Evolutionary conservation across 2,888 invertebrate genomes (phyloP).

Genomic region (Brachylomia viminalis): DNA sequence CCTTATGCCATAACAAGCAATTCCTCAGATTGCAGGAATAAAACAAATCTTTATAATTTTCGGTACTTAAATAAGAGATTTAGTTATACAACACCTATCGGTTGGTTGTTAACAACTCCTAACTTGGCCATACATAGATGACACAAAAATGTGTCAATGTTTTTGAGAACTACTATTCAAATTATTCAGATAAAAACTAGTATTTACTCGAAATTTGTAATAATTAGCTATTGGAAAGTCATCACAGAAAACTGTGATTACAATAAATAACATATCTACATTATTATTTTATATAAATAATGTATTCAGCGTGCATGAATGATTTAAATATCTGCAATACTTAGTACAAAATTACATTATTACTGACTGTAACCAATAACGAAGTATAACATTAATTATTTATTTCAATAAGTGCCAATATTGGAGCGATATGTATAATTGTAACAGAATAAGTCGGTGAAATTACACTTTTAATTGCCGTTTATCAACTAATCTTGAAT

Average conservation of each 20-base stretch:
- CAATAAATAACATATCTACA: constrained; percentile 15
- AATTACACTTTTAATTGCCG: not conserved
- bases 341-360: constrained; percentile 29
- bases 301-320: constrained; percentile 16
- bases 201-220: not conserved
- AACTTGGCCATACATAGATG: not conserved
- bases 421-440: constrained; percentile 21
- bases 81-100: too few species aligned
- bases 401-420: constrained; percentile 8
- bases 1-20: not conserved
- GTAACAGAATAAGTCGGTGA: not conserved
- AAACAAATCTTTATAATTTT: not conserved
- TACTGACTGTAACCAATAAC: constrained; percentile 5
- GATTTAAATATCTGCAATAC: constrained; percentile 11
- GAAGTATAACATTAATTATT: constrained; percentile 7
- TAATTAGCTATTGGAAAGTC: constrained; percentile 6
- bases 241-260: constrained; percentile 32
- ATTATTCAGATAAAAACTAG: not conserved
- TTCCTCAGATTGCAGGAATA: not conserved
- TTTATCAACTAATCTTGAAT: not conserved
- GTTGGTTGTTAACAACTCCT: too few species aligned
- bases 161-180: not conserved
- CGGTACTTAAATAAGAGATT: not conserved
- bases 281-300: constrained; percentile 16
- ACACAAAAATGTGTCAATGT: not conserved